Conservation (phyloP, 1,140 invertebrate species). For the Scylla paramamosain region DNA sequence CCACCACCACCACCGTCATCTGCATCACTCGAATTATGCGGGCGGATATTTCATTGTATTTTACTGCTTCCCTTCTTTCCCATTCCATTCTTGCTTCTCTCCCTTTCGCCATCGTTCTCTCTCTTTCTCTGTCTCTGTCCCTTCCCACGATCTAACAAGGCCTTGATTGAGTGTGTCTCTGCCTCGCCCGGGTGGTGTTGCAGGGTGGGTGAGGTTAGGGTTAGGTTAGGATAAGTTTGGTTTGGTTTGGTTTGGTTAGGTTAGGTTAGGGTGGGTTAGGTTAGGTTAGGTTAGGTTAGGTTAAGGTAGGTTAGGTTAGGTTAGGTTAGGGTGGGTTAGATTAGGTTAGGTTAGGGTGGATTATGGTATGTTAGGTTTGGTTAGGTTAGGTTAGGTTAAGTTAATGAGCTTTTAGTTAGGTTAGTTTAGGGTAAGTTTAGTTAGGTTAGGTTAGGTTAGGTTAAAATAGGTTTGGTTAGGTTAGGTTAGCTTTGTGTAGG, state of each 20-base stretch:
- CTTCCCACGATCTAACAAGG: not conserved
- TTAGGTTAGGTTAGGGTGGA: not conserved
- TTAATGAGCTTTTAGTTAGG: not conserved
- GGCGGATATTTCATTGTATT: too few relatives aligned
- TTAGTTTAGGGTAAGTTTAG: not conserved
- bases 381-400: not conserved
- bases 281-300: slow-evolving; percentile 11
- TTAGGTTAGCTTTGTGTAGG: too few relatives aligned
- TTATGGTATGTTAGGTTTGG: too few relatives aligned
- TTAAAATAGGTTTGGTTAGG: too few relatives aligned
- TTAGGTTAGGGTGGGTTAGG: not conserved
- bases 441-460: too few relatives aligned
- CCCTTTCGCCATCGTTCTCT: not conserved
- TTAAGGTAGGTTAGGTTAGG: not conserved
- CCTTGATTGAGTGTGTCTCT: not conserved
- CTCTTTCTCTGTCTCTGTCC: not conserved
- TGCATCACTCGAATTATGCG: too few relatives aligned
- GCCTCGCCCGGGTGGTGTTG: not conserved
- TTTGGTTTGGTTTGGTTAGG: too few relatives aligned
- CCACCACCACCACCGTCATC: too few relatives aligned
- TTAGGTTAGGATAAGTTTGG: not conserved
- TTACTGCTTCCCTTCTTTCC: too few relatives aligned
- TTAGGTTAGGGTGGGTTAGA: not conserved
- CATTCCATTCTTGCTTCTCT: not conserved
- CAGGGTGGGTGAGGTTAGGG: not conserved